Evolutionary conservation across 2,888 invertebrate genomes (phyloP), one percentile per base, ranked within the genome.

Genomic region (Xestia c-nigrum): DNA sequence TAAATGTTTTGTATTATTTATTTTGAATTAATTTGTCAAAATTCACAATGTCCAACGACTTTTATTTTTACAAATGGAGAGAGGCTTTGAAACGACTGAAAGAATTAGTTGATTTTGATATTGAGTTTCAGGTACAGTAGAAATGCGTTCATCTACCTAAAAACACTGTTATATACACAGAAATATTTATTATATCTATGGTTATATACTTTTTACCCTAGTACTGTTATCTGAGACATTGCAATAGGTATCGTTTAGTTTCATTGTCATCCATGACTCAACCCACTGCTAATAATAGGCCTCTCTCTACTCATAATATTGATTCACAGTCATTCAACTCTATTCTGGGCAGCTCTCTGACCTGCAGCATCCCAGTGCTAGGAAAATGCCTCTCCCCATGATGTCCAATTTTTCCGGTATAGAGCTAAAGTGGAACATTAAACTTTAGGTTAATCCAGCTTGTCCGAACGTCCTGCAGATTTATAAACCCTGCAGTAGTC

Each of bases 51-150:
- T 94, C 95, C 1, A 92, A 90, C 87, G 91, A 95, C 72, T 95
- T 91, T 81, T 95, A 93, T 84, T 95, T 95, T 79, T 81, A 74
- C 66, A 93, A 93, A 91, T 96, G 95, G 95, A 92, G 86, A 78
- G 74, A 86, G 0, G 87, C 89, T 0, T 69, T 95, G 2, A 31
- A 4, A n/a, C 81, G 78, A 14, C 85, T 96, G 68, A 86, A 92
- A 76, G 70, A 76, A 10, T 65, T 93, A 61, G 86, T 92, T 31
- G 50, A 88, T 38, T 38, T 91, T 12, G 95, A 96, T 84, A 38
- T 90, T 19, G 86, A 92, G 5, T 93, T 91, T 80, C 95, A 96
- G 94, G 96, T 95, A 89, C 24, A 12, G 7, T 43, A 24, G 16
- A 31, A 31, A 31, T 9, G 5, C 40, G n/a, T 19, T 16, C 5